These are phyloP conservation scores for Microcaecilia unicolor DNA, from an alignment of 2,797 vertebrate genomes.

Conservation along the genomic window DNA sequence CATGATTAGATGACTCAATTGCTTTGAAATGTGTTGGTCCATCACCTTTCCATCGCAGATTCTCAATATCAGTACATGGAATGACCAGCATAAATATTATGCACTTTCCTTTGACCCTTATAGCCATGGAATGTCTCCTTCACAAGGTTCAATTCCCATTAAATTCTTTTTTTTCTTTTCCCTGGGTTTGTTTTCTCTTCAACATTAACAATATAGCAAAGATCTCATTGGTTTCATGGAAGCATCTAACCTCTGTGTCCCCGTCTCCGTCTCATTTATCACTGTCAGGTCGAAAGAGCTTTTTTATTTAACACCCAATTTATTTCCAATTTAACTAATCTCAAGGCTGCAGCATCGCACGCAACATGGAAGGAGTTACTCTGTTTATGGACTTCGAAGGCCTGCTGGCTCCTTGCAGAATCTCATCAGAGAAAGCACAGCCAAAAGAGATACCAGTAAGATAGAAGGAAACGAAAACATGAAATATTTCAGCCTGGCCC, in stretches of 20 bases:
- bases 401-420: slow-evolving; percentile 24
- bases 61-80: too few species aligned
- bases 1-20: too few species aligned
- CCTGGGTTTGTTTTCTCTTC: too few species aligned
- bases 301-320: slow-evolving; percentile 67
- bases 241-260: slow-evolving; percentile 33
- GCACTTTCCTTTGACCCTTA: too few species aligned
- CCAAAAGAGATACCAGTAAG: slow-evolving; percentile 6
- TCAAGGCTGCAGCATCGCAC: slow-evolving; percentile 46
- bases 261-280: slow-evolving; percentile 46
- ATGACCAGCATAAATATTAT: too few species aligned
- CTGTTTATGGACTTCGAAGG: slow-evolving; percentile 29
- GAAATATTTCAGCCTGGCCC: slow-evolving; percentile 4
- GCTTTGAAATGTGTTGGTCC: too few species aligned
- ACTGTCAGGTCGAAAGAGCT: slow-evolving; percentile 52
- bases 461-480: slow-evolving; percentile 16
- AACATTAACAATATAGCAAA: slow-evolving; percentile 1
- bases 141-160: too few species aligned
- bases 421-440: slow-evolving; percentile 31
- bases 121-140: too few species aligned
- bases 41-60: too few species aligned
- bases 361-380: slow-evolving; percentile 29
- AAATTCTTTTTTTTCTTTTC: too few species aligned
- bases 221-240: slow-evolving; percentile 3
- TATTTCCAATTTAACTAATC: slow-evolving; percentile 63